phyloP scores from a whole-genome alignment of 2,888 invertebrate genomes.

The Aproaerema taeniolella region DNA sequence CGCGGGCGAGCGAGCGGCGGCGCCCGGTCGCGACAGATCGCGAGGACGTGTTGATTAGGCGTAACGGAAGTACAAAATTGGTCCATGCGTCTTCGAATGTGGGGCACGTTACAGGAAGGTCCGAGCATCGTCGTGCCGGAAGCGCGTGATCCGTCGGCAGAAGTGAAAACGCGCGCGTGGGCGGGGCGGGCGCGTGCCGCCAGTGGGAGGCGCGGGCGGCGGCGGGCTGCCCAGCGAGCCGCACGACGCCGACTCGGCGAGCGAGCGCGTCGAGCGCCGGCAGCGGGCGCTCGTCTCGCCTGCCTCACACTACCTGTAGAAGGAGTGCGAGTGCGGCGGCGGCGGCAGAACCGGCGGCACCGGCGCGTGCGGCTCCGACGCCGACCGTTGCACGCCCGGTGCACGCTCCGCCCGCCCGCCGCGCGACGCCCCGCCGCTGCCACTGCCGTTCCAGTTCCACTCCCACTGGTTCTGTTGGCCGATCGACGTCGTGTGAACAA shows the following conservation, averaged over 20 bases:
- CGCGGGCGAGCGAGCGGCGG: conserved; percentile 37
- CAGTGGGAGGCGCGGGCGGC: conserved; percentile 27
- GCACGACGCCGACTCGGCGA: conserved; percentile 70
- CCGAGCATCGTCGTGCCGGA: conserved; percentile 54
- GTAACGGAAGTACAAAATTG: conserved; percentile 68
- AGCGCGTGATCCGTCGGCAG: conserved; percentile 59
- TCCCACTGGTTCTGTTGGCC: conserved; percentile 51
- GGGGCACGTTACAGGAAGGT: conserved; percentile 59
- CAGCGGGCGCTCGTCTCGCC: conserved; percentile 69
- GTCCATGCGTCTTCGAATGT: conserved; percentile 52
- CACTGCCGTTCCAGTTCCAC: conserved; percentile 54
- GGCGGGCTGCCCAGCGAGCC: conserved; percentile 47
- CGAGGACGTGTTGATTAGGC: conserved; percentile 62
- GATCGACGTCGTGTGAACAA: conserved; percentile 5
- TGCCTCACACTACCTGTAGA: conserved; percentile 74
- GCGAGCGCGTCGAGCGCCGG: conserved; percentile 67
- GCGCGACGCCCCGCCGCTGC: conserved; percentile 34
- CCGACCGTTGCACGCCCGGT: conserved; percentile 77
- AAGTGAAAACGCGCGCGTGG: conserved; percentile 61
- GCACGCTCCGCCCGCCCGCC: conserved; percentile 51
- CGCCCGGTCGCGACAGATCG: conserved; percentile 44
- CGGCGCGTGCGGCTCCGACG: conserved; percentile 79
- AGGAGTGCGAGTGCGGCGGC: conserved; percentile 73
- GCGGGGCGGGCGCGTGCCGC: conserved; percentile 34
- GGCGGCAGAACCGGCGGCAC: conserved; percentile 67